These are phyloP conservation scores for Babyrousa celebensis DNA, from an alignment of 2,797 vertebrate species.

Conservation along the genomic window DNA sequence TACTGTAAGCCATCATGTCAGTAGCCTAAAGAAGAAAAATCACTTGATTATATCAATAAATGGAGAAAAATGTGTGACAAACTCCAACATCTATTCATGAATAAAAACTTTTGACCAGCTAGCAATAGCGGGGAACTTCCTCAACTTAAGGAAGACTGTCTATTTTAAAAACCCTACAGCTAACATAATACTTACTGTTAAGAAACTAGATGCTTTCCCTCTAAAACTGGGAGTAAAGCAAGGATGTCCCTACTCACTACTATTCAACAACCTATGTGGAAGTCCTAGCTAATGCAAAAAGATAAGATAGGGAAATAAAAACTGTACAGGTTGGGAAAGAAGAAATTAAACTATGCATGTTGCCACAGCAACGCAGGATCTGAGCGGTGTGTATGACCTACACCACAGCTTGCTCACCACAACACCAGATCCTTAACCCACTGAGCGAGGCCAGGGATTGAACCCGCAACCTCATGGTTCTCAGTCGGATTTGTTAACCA, in stretches of 20 bases:
- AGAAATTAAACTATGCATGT: slow-evolving; percentile 19
- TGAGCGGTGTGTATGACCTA: too few species aligned
- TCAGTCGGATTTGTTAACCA: too few species aligned
- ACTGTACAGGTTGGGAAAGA: not conserved
- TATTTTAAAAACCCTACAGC: not conserved
- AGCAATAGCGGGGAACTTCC: slow-evolving; percentile 5
- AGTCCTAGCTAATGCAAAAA: slow-evolving; percentile 8
- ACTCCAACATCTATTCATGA: not conserved
- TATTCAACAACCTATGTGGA: not conserved
- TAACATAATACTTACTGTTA: not conserved
- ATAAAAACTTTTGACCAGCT: not conserved
- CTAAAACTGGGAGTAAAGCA: not conserved
- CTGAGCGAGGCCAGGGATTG: too few species aligned
- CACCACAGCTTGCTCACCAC: too few species aligned
- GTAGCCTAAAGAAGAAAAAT: slow-evolving; percentile 46
- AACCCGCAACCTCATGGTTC: too few species aligned
- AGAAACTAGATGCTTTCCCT: not conserved
- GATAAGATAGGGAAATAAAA: not conserved
- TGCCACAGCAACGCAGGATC: too few species aligned
- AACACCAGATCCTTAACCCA: too few species aligned
- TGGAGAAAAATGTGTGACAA: not conserved
- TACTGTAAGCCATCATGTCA: not conserved
- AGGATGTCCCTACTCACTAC: not conserved
- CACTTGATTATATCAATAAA: slow-evolving; percentile 12
- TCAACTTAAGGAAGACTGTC: not conserved